Conservation (phyloP, 2,888 invertebrate species). For the Habroteleia sp. region DNA sequence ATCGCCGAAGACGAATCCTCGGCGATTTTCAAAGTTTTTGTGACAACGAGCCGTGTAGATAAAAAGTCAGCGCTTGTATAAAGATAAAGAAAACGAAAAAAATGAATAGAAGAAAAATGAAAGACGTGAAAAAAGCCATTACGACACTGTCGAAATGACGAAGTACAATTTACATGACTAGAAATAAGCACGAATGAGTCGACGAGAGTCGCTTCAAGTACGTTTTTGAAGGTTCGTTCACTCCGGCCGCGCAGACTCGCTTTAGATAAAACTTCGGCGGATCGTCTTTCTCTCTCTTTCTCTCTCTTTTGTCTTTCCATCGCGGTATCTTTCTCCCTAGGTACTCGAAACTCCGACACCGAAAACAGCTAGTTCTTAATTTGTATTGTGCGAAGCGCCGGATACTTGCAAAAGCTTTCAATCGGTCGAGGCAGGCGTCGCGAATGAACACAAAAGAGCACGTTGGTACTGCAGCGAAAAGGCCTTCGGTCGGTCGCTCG, state of each 20-base stretch:
- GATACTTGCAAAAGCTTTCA: conserved; percentile 50
- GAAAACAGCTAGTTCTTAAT: conserved; percentile 5
- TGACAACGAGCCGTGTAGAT: conserved; percentile 14
- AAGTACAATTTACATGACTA: conserved; percentile 19
- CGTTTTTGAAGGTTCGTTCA: conserved; percentile 48
- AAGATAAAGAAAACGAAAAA: not conserved
- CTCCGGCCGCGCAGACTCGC: conserved; percentile 15
- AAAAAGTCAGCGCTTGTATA: conserved; percentile 2
- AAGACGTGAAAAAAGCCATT: conserved; percentile 2
- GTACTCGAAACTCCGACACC: not conserved
- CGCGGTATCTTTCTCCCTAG: not conserved
- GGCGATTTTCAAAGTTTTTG: conserved; percentile 51
- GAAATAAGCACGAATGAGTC: conserved; percentile 14
- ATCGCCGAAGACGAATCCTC: conserved; percentile 29
- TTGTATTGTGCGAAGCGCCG: conserved; percentile 2
- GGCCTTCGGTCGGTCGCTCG: not conserved
- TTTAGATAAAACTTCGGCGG: conserved; percentile 19
- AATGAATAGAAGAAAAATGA: too few species aligned
- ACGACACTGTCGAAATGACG: conserved; percentile 34
- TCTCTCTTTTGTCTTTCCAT: not conserved
- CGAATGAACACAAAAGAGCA: not conserved
- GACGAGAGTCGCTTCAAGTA: conserved; percentile 9
- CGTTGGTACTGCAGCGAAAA: conserved; percentile 10
- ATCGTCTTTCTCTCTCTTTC: conserved; percentile 13
- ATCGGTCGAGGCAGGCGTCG: not conserved